A percentile compares a stretch with the other conserved stretches of the same genome.
These are phyloP conservation scores for Achlya flavicornis DNA, from an alignment of 2,888 invertebrate species.

Conservation along the genomic window DNA sequence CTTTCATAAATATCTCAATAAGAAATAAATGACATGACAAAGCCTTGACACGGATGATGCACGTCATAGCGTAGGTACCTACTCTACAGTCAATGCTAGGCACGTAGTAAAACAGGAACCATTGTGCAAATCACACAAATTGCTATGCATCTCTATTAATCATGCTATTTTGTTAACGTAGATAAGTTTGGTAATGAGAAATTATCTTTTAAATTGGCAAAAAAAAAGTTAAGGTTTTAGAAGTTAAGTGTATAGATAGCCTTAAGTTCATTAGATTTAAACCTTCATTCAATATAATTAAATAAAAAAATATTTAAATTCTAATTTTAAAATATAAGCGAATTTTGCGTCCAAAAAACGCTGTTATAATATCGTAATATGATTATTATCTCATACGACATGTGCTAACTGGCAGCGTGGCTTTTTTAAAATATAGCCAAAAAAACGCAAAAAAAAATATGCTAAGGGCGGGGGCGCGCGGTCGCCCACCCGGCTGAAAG, in stretches of 20 bases:
- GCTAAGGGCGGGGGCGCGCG: conserved; percentile 73
- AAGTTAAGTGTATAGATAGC: too few relatives aligned
- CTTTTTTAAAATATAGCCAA: conserved; percentile 52
- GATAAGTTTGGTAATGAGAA: background rate
- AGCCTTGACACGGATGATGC: background rate
- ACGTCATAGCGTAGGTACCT: background rate
- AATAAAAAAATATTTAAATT: too few relatives aligned
- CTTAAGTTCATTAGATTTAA: too few relatives aligned
- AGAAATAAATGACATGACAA: background rate
- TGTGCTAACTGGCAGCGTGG: conserved; percentile 57
- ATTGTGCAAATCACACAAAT: conserved; percentile 4
- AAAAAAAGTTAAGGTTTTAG: too few relatives aligned
- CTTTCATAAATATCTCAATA: background rate
- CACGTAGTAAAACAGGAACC: background rate
- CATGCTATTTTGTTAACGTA: background rate
- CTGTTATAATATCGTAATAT: background rate
- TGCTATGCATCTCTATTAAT: background rate
- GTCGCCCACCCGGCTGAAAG: conserved; percentile 79
- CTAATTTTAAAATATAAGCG: background rate
- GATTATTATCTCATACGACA: conserved; percentile 39
- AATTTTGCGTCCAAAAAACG: background rate
- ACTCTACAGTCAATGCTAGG: background rate
- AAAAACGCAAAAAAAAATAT: conserved; percentile 46
- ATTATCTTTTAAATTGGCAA: too few relatives aligned
- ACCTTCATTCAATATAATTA: too few relatives aligned